phyloP scores from a whole-genome alignment of 2,113 vertebrate genomes.

The Mystacornis crossleyi region DNA sequence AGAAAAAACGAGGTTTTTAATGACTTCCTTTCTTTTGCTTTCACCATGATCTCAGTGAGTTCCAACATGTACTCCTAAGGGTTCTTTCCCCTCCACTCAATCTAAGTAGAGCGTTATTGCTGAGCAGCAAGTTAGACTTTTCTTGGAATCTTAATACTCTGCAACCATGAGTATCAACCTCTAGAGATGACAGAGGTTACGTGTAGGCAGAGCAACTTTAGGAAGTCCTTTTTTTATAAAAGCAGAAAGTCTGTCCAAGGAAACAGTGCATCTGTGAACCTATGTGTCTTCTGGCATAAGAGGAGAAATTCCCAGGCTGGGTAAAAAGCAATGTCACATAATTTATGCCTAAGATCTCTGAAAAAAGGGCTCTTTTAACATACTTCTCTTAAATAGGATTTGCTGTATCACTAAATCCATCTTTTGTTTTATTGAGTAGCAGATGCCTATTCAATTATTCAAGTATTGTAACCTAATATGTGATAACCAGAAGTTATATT shows the following conservation, averaged over 20 bases:
- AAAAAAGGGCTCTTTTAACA: neutral
- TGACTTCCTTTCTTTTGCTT: neutral
- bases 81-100: slow-evolving; percentile 11
- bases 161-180: neutral
- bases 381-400: neutral
- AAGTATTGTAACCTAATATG: neutral
- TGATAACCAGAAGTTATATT: neutral
- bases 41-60: neutral
- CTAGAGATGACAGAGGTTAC: neutral
- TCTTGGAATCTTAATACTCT: neutral
- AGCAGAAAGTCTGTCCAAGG: neutral
- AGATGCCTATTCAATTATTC: neutral
- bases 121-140: slow-evolving; percentile 43
- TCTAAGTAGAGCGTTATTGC: slow-evolving; percentile 24
- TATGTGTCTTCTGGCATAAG: neutral
- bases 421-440: neutral
- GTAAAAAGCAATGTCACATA: neutral
- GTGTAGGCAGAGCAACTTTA: neutral
- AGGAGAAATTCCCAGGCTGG: neutral
- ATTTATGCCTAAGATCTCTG: neutral
- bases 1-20: neutral
- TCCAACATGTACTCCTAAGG: neutral
- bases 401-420: neutral
- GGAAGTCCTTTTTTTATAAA: neutral
- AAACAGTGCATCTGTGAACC: neutral